A percentile compares a stretch with the other conserved stretches of the same genome.
Conservation (phyloP, 1,140 invertebrate species). For the Cotesia glomerata region DNA sequence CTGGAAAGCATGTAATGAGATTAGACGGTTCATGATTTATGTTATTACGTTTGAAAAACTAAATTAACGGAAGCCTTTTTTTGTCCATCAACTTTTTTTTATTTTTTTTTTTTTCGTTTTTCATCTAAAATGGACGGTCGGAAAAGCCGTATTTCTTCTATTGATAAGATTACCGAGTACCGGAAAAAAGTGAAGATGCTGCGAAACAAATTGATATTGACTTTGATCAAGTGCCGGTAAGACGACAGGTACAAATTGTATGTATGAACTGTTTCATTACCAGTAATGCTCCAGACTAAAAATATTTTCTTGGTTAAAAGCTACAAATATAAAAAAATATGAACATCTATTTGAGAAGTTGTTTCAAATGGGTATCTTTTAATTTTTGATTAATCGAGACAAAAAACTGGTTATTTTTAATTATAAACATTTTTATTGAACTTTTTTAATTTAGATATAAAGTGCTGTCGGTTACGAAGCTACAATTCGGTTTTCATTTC, state of each 20-base stretch:
- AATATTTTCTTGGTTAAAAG: not conserved
- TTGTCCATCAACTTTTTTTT: no score
- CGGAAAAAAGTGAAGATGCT: not conserved
- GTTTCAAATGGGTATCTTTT: no score
- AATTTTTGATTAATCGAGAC: no score
- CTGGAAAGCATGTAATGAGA: conserved; percentile 5
- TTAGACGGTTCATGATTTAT: conserved; percentile 1
- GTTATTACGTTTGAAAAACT: no score
- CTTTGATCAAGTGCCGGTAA: conserved; percentile 10
- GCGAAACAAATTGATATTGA: conserved; percentile 13
- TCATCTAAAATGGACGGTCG: not conserved
- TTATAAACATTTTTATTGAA: no score
- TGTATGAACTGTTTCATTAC: not conserved
- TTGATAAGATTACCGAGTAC: not conserved
- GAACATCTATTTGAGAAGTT: no score
- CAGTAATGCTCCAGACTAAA: not conserved
- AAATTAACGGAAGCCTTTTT: no score
- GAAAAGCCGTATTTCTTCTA: not conserved
- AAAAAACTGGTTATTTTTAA: no score
- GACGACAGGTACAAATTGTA: conserved; percentile 14
- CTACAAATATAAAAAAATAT: not conserved
- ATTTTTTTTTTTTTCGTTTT: not conserved
- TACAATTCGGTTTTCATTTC: no score
- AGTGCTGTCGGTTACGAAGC: no score
- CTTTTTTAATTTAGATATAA: no score